A percentile compares a stretch with the other conserved stretches of the same genome.
phyloP scores from a whole-genome alignment of 2,113 vertebrate genomes.

The Dolichotis patagonum region DNA sequence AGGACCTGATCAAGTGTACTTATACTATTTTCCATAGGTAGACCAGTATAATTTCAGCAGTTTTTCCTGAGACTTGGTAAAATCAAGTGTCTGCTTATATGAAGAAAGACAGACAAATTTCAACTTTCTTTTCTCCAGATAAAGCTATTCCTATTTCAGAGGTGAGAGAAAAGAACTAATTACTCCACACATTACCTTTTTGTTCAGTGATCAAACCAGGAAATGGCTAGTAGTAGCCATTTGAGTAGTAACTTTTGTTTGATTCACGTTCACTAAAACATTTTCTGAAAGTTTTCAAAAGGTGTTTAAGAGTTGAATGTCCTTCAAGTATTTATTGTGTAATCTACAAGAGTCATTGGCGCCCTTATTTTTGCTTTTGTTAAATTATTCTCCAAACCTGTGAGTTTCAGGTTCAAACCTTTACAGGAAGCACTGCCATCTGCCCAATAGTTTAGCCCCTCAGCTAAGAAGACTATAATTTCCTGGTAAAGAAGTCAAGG shows the following conservation, averaged over 20 bases:
- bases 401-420: conserved; percentile 64
- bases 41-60: not conserved
- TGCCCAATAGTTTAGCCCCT: conserved; percentile 74
- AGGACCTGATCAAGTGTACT: not conserved
- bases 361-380: conserved; percentile 59
- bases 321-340: not conserved
- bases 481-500: conserved; percentile 70
- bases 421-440: conserved; percentile 66
- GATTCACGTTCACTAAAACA: not conserved
- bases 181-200: not conserved
- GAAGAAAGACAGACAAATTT: not conserved
- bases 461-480: conserved; percentile 70
- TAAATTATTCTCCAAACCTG: conserved; percentile 65
- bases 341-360: not conserved
- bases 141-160: not conserved
- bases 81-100: not conserved
- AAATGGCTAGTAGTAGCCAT: conserved; percentile 16
- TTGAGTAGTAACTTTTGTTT: not conserved
- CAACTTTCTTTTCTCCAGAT: not conserved
- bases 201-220: not conserved
- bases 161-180: not conserved
- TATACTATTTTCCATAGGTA: not conserved
- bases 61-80: not conserved
- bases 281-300: not conserved
- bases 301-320: not conserved